Percentiles rank a stretch among this genome's conserved stretches.
Evolutionary conservation across 2,888 invertebrate species (phyloP).

Genomic region (Parnassius smintheus): DNA sequence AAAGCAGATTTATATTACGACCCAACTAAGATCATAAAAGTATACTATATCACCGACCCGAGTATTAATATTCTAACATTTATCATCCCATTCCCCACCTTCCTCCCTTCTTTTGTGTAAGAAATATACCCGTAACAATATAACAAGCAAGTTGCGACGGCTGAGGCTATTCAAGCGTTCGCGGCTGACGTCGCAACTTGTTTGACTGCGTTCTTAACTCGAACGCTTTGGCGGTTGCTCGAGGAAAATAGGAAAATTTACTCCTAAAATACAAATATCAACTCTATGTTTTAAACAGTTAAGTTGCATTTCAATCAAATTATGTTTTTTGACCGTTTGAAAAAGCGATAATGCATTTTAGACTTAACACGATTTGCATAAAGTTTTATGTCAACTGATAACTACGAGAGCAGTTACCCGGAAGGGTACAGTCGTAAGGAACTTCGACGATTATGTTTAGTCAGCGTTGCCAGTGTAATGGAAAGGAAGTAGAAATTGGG

Average conservation of each 20-base stretch:
- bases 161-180: conserved; percentile 74
- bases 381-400: conserved; percentile 50
- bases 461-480: conserved; percentile 74
- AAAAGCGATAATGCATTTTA: conserved; percentile 31
- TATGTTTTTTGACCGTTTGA: conserved; percentile 29
- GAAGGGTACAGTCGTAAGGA: conserved; percentile 81
- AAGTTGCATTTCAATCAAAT: conserved; percentile 27
- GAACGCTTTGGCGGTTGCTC: conserved; percentile 73
- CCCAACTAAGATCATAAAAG: conserved; percentile 81
- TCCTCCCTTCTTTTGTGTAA: conserved; percentile 74
- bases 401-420: conserved; percentile 57
- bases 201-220: conserved; percentile 75
- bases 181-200: conserved; percentile 75
- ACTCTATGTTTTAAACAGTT: conserved; percentile 23
- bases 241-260: conserved; percentile 74
- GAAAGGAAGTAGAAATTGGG: conserved; percentile 80
- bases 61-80: conserved; percentile 77
- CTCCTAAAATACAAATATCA: conserved; percentile 34
- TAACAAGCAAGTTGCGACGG: conserved; percentile 72
- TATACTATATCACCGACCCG: conserved; percentile 69
- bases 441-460: conserved; percentile 81
- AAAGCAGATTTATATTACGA: conserved; percentile 77
- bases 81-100: conserved; percentile 67
- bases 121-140: conserved; percentile 72
- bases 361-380: conserved; percentile 47